Evolutionary conservation across 92 coral and sea anemone species (phyloP), one percentile per base, ranked within the genome.

Genomic region (Anthopleura xanthogrammica): DNA sequence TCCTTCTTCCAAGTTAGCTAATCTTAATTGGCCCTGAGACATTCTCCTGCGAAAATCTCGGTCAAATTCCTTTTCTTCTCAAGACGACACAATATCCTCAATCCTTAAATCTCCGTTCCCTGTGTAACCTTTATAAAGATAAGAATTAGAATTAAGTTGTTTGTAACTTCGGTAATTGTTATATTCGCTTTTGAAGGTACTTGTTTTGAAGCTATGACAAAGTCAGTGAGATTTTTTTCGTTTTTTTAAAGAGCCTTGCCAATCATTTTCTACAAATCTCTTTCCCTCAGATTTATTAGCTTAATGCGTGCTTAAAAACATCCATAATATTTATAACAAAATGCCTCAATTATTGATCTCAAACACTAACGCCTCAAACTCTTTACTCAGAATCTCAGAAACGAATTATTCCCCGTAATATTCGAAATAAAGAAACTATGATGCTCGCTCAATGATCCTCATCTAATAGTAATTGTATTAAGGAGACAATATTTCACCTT

Each of bases 21-120:
- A 80, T 80, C 83, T 74, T 13, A 40, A 80, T 64, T 80, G 58
- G 14, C 17, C 36, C 52, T 80, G 17, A 16, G 17, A 22, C 2
- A 16, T 20, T 17, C 76, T 80, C 41, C 65, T 41, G 19, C 19
- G 24, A 65, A 65, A 64, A 42, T 60, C 50, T 19, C 29, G 41
- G 40, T 11, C n/a, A 79, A 80, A 80, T 65, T 57, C 83, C 17
- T 19, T 57, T 80, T 29, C n/a, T 40, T 50, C 55, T 65, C 14
- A 46, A 80, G 52, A 39, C 83, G 20, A 11, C 60, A n/a, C 73
- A 81, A 81, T 68, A 81, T 71, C 13, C 16, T 68, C 42, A 68
- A 68, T 24, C 74, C 74, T 29, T 68, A 24, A n/a, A 68, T 19
- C 29, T 22, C 70, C 29, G 22, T n/a, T 68, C 13, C 17, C 42